Evolutionary conservation across 2,888 invertebrate genomes (phyloP), one percentile per base, ranked within the genome.

Genomic region (Cephalotes varians): DNA sequence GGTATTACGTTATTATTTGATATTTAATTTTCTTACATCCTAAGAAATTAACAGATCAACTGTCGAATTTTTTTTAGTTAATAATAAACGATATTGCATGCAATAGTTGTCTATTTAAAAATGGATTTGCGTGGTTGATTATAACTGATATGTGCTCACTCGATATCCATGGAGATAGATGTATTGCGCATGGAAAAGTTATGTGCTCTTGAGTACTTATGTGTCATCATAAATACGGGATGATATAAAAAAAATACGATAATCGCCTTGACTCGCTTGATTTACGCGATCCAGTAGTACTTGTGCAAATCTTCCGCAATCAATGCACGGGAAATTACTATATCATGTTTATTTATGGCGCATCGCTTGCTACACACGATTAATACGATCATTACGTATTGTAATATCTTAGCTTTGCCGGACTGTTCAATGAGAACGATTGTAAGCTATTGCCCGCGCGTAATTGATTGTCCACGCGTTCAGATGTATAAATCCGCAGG

Each of bases 391-490:
- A 49, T 81, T 60, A 73, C 67, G 64, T 34, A 84, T 81, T 83
- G 58, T 64, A 76, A 77, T 81, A 71, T 82, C 81, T 82, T 71
- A 64, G 77, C 77, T 71, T 76, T 44, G 54, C 40, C 25, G 12
- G 40, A n/a, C 21, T 71, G 49, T 21, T 58, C 62, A 44, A 71
- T 44, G 74, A 40, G 72, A 56, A 9, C 28, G 64, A 58, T 56
- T 62, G 69, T 56, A 40, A 82, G 44, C 83, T 71, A 72, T 81
- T 18, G 60, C 40, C 51, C 37, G 3, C 73, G 77, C 60, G 62
- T 80, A 82, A 88, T 86, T 82, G 79, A 80, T 77, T 60, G 80
- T 82, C 60, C 81, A 28, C 62, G 62, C 3, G 69, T 49, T 34
- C 49, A 62, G 47, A 80, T 82, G 44, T 44, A 58, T 79, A 74